Conservation (phyloP, 1,140 invertebrate genomes). For the Heliconius hewitsoni region DNA sequence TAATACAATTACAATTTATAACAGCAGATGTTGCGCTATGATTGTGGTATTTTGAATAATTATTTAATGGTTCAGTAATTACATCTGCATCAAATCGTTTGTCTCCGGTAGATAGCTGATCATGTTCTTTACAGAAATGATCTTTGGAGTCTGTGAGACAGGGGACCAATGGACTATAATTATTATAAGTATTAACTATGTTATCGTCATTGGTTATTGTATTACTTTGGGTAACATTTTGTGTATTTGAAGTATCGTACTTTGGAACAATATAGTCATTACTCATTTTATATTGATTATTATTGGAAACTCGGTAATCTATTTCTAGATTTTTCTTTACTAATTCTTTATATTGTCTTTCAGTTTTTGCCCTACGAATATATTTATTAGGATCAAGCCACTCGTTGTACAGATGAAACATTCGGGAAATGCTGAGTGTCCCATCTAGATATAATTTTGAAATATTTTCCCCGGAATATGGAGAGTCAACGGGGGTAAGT, state of each 20-base stretch:
- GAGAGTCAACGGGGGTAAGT: conserved; percentile 13
- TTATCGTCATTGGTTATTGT: neutral
- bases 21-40: conserved; percentile 6
- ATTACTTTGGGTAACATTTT: neutral
- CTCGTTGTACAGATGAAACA: conserved; percentile 13
- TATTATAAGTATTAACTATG: neutral
- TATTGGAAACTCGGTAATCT: neutral
- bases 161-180: neutral
- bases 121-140: conserved; percentile 10
- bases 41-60: conserved; percentile 1
- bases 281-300: neutral
- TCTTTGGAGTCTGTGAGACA: conserved; percentile 9
- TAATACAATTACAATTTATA: conserved; percentile 9
- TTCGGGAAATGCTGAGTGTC: conserved; percentile 22
- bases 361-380: neutral
- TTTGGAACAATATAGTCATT: neutral
- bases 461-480: conserved; percentile 23
- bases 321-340: conserved; percentile 10
- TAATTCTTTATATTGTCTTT: conserved; percentile 14
- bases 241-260: neutral
- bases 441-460: conserved; percentile 33
- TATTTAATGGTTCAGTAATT: neutral
- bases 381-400: conserved; percentile 14
- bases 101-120: neutral
- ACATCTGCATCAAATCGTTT: neutral